These are phyloP conservation scores for Okamejei kenojei DNA, from an alignment of 2,797 vertebrate genomes.

Conservation along the genomic window DNA sequence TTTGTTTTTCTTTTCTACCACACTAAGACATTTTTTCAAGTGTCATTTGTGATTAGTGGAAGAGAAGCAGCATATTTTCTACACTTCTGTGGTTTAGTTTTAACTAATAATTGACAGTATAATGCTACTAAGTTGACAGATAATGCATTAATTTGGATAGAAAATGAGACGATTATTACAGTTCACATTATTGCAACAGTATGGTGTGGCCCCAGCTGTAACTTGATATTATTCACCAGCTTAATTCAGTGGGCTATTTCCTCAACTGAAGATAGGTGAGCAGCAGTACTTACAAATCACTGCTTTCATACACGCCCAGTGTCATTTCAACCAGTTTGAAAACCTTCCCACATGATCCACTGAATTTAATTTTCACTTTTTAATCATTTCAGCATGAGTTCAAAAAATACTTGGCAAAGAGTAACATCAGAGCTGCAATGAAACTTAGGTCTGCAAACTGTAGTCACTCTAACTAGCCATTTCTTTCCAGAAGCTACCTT, in stretches of 20 bases:
- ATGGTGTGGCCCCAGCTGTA: neutral
- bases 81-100: neutral
- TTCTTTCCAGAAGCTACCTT: neutral
- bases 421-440: neutral
- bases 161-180: neutral
- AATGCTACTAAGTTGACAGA: neutral
- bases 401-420: neutral
- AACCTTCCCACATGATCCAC: neutral
- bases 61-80: neutral
- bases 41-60: neutral
- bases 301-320: neutral
- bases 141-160: neutral
- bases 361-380: neutral
- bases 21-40: neutral
- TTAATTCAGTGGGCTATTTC: neutral
- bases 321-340: neutral
- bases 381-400: neutral
- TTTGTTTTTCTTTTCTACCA: neutral
- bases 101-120: neutral
- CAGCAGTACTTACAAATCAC: neutral
- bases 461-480: too few relatives aligned
- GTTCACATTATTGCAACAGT: neutral
- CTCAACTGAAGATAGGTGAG: neutral
- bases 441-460: neutral
- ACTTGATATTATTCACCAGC: neutral